Conservation (phyloP, 2,888 invertebrate species). For the Spodoptera littoralis region DNA sequence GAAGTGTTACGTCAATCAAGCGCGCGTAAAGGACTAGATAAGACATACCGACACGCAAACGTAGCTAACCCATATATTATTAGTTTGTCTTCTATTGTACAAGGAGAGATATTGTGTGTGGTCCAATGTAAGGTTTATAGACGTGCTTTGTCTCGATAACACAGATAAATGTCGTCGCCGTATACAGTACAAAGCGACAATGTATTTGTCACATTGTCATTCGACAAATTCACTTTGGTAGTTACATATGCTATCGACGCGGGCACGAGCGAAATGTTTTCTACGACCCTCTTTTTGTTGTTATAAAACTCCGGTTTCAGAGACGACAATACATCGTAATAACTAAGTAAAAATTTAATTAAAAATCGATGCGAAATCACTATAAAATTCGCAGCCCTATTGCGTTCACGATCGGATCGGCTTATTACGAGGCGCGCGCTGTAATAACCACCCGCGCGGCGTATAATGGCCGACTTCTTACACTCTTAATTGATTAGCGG, state of each 20-base stretch:
- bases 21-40: conserved; percentile 75
- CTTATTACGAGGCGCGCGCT: conserved; percentile 84
- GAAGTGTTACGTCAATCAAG: conserved; percentile 76
- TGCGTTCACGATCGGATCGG: conserved; percentile 87
- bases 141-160: conserved; percentile 87
- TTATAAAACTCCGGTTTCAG: conserved; percentile 35
- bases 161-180: conserved; percentile 87
- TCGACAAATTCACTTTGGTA: conserved; percentile 81
- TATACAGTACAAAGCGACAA: conserved; percentile 84
- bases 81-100: conserved; percentile 82
- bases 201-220: conserved; percentile 82
- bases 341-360: conserved; percentile 76
- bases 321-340: conserved; percentile 49
- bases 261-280: conserved; percentile 61
- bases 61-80: conserved; percentile 83
- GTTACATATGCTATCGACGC: conserved; percentile 68
- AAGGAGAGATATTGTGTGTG: conserved; percentile 86
- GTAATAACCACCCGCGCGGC: conserved; percentile 87
- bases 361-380: conserved; percentile 82
- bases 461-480: conserved; percentile 88
- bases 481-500: conserved; percentile 90
- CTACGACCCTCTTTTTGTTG: conserved; percentile 57
- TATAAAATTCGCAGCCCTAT: conserved; percentile 87
- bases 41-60: conserved; percentile 76
- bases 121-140: conserved; percentile 87